Evolutionary conservation across 2,113 vertebrate species (phyloP).

Genomic region (Leptodactylus fuscus): DNA sequence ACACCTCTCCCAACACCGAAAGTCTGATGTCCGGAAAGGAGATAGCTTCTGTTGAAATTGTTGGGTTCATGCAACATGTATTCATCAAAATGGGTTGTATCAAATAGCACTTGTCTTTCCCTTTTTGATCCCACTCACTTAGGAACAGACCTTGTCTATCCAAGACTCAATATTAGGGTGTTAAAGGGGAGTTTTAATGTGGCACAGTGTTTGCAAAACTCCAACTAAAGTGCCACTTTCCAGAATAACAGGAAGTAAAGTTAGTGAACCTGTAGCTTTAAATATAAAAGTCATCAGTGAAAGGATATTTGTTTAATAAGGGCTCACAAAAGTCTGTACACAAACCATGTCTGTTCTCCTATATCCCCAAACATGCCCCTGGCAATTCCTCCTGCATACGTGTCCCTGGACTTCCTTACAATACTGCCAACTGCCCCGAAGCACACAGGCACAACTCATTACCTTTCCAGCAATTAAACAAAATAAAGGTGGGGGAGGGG

Average conservation of each 20-base stretch:
- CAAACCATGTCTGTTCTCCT: conserved; percentile 6
- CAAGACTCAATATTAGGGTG: too few species aligned
- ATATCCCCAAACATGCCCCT: background rate
- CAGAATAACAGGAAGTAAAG: background rate
- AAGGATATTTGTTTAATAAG: background rate
- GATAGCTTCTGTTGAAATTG: too few species aligned
- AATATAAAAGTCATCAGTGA: background rate
- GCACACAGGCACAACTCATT: background rate
- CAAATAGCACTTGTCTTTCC: too few species aligned
- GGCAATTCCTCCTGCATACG: conserved; percentile 24
- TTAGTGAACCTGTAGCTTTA: background rate
- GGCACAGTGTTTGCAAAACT: too few species aligned
- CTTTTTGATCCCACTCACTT: too few species aligned
- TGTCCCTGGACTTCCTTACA: conserved; percentile 27
- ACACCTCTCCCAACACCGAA: too few species aligned
- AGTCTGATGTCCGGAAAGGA: too few species aligned
- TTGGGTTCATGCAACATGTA: too few species aligned
- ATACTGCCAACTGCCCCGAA: background rate
- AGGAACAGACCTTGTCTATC: too few species aligned
- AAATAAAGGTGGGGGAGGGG: background rate
- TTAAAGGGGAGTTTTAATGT: too few species aligned
- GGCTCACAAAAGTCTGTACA: conserved; percentile 21
- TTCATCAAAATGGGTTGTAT: too few species aligned
- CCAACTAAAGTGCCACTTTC: too few species aligned
- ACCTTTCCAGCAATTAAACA: background rate